These are phyloP conservation scores for Pseudorhiza aurosa DNA, from an alignment of 30 jellyfish, hydroid and myxozoan genomes.

Conservation along the genomic window DNA sequence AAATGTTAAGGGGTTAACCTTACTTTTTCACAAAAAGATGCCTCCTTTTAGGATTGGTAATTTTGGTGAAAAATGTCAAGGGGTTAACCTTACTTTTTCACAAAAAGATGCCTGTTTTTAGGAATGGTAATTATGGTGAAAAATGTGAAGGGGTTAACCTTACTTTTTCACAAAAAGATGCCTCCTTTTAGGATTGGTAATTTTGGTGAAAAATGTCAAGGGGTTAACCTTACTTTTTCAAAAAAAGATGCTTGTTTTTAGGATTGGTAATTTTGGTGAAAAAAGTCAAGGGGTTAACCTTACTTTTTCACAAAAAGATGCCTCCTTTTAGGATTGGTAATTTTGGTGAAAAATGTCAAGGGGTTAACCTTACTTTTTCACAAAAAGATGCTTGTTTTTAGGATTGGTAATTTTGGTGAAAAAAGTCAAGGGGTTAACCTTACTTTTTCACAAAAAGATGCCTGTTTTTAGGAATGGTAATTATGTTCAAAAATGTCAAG, in stretches of 20 bases:
- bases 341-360: not conserved
- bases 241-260: not conserved
- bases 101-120: not conserved
- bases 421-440: constrained; percentile 6
- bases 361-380: constrained; percentile 2
- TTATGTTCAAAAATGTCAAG: not conserved
- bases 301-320: not conserved
- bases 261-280: not conserved
- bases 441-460: not conserved
- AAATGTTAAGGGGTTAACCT: not conserved
- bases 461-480: too few species aligned
- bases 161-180: not conserved
- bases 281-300: constrained; percentile 9
- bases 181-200: not conserved
- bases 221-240: not conserved
- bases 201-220: not conserved
- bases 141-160: not conserved
- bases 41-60: too few species aligned
- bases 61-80: not conserved
- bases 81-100: constrained; percentile 23
- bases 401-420: not conserved
- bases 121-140: not conserved
- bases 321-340: too few species aligned
- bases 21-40: too few species aligned
- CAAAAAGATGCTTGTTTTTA: not conserved